Evolutionary conservation across 2,797 vertebrate genomes (phyloP), one percentile per base, ranked within the genome.

Genomic region (Catamblyrhynchus diadema): DNA sequence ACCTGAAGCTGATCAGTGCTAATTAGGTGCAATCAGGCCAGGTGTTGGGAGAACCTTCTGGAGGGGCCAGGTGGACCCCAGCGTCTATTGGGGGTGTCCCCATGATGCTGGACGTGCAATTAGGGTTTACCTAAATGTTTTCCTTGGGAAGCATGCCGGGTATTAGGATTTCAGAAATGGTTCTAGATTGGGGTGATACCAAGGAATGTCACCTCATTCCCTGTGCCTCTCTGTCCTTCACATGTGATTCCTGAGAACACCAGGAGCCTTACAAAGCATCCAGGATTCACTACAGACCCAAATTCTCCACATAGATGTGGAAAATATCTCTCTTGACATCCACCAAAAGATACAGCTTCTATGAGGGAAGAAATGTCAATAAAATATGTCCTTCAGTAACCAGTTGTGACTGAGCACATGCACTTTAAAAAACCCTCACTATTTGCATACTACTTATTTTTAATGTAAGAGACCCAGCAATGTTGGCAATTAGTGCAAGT

Each of bases 281-380:
- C 1, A 2, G 39, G 28, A 27, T 42, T 37, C 66, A 51, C 25
- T 33, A 20, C 4, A 35, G 14, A 35, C 13, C 9, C 24, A 21
- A 18, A 57, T 53, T 62, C 39, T 67, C 32, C 8, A 3, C 1
- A 3, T 6, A 73, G 19, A 12, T 5, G 12, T 41, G 23, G 12
- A 44, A 85, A 88, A 59, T 14, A 4, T 17, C 45, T 7, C 64
- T 72, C 22, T 48, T 50, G 19, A 22, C 1, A 4, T 28, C 22
- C 12, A 11, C 39, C 1, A 2, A 27, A 77, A 86, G 15, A 30
- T 48, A 18, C 2, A 33, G 19, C 27, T 14, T 35, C 37, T n/a
- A 2, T 0, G 0, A 67, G 22, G 14, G 32, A 80, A 11, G 4
- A 77, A 27, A 4, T 2, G 3, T 64, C 56, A 37, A n/a, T 10